These are phyloP conservation scores for Aleiodes sp. DNA, from an alignment of 1,140 invertebrate genomes.

Conservation along the genomic window DNA sequence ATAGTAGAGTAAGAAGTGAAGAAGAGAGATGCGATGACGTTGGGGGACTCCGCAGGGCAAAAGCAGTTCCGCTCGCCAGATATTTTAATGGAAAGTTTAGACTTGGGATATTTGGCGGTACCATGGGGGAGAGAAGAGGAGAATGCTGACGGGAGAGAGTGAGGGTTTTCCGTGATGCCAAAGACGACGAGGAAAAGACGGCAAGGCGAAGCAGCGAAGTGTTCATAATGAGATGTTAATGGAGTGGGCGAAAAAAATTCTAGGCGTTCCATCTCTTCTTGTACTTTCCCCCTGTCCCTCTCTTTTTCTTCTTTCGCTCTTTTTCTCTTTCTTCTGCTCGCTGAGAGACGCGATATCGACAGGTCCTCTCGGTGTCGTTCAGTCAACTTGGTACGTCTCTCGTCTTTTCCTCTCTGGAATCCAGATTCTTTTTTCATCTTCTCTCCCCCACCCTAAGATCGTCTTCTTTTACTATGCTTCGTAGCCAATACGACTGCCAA, in stretches of 20 bases:
- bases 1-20: not conserved
- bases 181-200: constrained; percentile 27
- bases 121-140: not conserved
- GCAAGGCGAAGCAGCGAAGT: constrained; percentile 44
- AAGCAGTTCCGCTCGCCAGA: constrained; percentile 45
- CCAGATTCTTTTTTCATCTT: constrained; percentile 2
- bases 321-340: constrained; percentile 20
- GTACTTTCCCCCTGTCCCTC: constrained; percentile 8
- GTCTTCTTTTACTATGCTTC: constrained; percentile 3
- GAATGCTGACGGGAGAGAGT: not conserved
- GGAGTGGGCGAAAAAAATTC: constrained; percentile 53
- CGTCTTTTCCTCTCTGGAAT: too few relatives aligned
- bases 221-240: constrained; percentile 65
- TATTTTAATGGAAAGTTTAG: constrained; percentile 63
- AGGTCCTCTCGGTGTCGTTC: constrained; percentile 33
- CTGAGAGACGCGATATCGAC: constrained; percentile 29
- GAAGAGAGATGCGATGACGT: constrained; percentile 15
- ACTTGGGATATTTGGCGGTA: constrained; percentile 59
- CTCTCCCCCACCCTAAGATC: constrained; percentile 7
- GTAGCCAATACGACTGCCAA: constrained; percentile 7
- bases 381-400: constrained; percentile 23
- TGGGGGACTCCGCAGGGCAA: not conserved
- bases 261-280: constrained; percentile 16
- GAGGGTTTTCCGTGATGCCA: constrained; percentile 24
- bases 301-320: not conserved